Evolutionary conservation across 1,140 invertebrate species (phyloP), one percentile per base, ranked within the genome.

Genomic region (Lerema accius): DNA sequence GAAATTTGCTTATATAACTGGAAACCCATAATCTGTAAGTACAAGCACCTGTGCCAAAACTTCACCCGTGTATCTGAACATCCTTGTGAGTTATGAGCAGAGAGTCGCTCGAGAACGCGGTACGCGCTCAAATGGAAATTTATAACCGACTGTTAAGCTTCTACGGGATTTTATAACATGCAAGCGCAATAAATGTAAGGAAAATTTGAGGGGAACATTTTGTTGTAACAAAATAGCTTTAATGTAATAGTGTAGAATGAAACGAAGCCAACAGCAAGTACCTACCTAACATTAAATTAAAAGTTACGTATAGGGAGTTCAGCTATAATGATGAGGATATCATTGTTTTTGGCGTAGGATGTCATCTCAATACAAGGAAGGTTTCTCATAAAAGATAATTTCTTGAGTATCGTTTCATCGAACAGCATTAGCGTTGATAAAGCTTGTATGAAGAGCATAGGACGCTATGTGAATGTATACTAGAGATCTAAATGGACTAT

Each of bases 21-120:
- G n/a, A n/a, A n/a, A n/a, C n/a, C n/a, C 15, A 32, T 50, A 35
- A 51, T 37, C 32, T 32, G 16, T 10, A 51, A 37, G 28, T 35
- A 51, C n/a, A 43, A 61, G 14, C 82, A 82, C 75, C 78, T 84
- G 80, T 63, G 73, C 61, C 62, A 49, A 75, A 80, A 81, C 71
- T 82, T 76, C 63, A 70, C 64, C 60, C 63, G 66, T 71, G 67
- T 73, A 74, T 72, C 53, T 67, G 62, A 69, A 71, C 65, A 45
- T 67, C 62, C 64, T 69, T 69, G 69, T 79, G 76, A 81, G 67
- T 80, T 82, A 85, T 68, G 78, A 73, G 62, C 67, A 49, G 16
- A 49, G 65, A 71, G 67, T 56, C 73, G 55, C 64, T 40, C 46
- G 63, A 80, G 74, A 76, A 76, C 78, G 63, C 46, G 65, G 66